Percentiles rank a stretch among this genome's conserved stretches.
These are phyloP conservation scores for Haliclona indistincta DNA, from an alignment of 37 sponge, comb jelly and placozoan genomes.

Conservation along the genomic window DNA sequence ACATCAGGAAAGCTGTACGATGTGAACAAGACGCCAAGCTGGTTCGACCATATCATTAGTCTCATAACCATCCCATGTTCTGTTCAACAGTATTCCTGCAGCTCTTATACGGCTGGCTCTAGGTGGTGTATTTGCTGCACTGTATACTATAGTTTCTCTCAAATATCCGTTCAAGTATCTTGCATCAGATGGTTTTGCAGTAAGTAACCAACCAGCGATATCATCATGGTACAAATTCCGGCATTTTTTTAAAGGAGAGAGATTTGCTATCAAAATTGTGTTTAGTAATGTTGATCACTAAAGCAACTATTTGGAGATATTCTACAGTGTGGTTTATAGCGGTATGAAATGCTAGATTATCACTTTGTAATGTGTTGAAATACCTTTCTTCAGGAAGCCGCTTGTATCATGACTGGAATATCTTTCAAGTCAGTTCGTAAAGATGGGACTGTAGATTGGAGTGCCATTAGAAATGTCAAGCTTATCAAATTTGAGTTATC, in stretches of 20 bases:
- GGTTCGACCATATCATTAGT: neutral
- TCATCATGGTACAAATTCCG: neutral
- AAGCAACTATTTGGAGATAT: constrained; percentile 57
- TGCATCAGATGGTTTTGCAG: neutral
- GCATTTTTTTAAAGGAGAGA: neutral
- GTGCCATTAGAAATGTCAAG: constrained; percentile 60
- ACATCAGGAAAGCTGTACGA: neutral
- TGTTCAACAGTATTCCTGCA: no score
- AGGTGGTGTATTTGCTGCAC: neutral
- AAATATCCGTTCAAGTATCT: neutral
- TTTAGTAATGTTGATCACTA: constrained; percentile 31
- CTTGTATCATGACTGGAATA: constrained; percentile 87
- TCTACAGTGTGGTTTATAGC: constrained; percentile 66
- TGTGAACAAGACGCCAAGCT: neutral
- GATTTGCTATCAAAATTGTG: constrained; percentile 7
- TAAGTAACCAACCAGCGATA: no score
- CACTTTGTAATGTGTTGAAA: neutral
- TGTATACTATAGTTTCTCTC: neutral
- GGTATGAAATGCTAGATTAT: constrained; percentile 24
- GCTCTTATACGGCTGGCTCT: neutral
- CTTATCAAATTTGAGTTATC: constrained; percentile 51
- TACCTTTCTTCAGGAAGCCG: constrained; percentile 65
- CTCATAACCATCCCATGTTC: no score
- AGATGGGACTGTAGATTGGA: constrained; percentile 59
- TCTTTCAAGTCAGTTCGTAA: constrained; percentile 57